phyloP scores from a whole-genome alignment of 2,888 invertebrate species.

The Drosophila pseudotakahashii region DNA sequence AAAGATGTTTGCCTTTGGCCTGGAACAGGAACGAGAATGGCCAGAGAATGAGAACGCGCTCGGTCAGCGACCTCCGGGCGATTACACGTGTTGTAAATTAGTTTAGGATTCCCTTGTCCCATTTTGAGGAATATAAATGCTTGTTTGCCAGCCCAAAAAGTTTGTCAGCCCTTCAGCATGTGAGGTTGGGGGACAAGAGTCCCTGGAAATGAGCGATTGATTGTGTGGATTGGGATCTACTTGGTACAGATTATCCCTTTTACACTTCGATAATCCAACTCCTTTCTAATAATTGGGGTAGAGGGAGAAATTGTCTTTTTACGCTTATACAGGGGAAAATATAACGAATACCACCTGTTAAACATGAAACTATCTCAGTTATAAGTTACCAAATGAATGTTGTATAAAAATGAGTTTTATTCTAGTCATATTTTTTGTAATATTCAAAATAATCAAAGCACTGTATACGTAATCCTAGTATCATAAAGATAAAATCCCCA shows the following conservation, averaged over 20 bases:
- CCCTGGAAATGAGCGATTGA: conserved; percentile 17
- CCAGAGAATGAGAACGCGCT: conserved; percentile 30
- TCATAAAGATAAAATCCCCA: background rate
- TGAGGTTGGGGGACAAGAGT: conserved; percentile 3
- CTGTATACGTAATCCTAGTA: background rate
- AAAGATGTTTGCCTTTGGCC: conserved; percentile 62
- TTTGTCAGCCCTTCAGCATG: conserved; percentile 20
- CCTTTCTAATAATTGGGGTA: background rate
- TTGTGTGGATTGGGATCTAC: no score
- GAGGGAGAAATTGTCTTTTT: no score
- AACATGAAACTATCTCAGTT: background rate
- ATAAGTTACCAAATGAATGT: no score
- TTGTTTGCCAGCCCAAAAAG: conserved; percentile 52
- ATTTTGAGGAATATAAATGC: conserved; percentile 57
- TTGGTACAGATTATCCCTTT: background rate
- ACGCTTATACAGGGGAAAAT: no score
- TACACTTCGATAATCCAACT: conserved; percentile 9
- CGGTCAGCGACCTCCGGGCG: conserved; percentile 73
- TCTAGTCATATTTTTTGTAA: background rate
- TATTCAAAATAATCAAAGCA: background rate
- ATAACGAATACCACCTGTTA: no score
- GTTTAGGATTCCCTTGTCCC: conserved; percentile 65
- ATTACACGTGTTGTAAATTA: conserved; percentile 78
- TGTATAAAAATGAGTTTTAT: no score
- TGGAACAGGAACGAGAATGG: conserved; percentile 43